Conservation (phyloP, 1,140 invertebrate genomes). For the Drosophila rhopaloa region DNA sequence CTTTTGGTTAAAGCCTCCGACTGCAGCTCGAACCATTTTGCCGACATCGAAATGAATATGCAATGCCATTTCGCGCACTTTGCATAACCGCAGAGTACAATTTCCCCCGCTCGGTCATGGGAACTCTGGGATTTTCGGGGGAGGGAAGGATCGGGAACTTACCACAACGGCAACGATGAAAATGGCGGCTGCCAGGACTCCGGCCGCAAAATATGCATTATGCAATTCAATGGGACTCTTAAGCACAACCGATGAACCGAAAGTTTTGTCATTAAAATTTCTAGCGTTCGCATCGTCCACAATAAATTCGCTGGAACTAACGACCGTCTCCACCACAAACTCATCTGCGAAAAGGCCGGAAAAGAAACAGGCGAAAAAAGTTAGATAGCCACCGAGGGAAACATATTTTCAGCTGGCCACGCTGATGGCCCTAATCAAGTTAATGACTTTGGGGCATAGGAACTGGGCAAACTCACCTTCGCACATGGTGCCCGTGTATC, state of each 20-base stretch:
- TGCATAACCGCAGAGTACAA: constrained; percentile 66
- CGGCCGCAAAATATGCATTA: constrained; percentile 90
- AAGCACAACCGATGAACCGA: constrained; percentile 85
- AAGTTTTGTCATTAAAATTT: constrained; percentile 88
- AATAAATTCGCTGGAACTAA: constrained; percentile 85
- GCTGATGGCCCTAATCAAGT: constrained; percentile 40
- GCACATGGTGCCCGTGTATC: constrained; percentile 91
- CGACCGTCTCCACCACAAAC: constrained; percentile 88
- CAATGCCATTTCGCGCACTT: constrained; percentile 59
- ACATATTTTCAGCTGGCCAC: constrained; percentile 16
- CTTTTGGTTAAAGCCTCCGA: constrained; percentile 35
- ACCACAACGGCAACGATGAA: constrained; percentile 89
- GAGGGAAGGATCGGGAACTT: constrained; percentile 72
- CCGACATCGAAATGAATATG: constrained; percentile 74
- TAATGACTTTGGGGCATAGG: constrained; percentile 41
- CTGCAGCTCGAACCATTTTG: constrained; percentile 24
- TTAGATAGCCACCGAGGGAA: constrained; percentile 30
- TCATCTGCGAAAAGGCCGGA: constrained; percentile 85
- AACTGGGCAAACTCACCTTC: constrained; percentile 86
- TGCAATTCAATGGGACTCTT: constrained; percentile 86
- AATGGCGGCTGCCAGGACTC: constrained; percentile 89
- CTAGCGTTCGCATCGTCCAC: constrained; percentile 86
- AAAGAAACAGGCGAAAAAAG: constrained; percentile 13
- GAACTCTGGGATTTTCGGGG: constrained; percentile 21
- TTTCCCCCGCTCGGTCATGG: constrained; percentile 59